Evolutionary conservation across 2,888 invertebrate genomes (phyloP), one percentile per base, ranked within the genome.

Genomic region (Amblyjoppa proteus): DNA sequence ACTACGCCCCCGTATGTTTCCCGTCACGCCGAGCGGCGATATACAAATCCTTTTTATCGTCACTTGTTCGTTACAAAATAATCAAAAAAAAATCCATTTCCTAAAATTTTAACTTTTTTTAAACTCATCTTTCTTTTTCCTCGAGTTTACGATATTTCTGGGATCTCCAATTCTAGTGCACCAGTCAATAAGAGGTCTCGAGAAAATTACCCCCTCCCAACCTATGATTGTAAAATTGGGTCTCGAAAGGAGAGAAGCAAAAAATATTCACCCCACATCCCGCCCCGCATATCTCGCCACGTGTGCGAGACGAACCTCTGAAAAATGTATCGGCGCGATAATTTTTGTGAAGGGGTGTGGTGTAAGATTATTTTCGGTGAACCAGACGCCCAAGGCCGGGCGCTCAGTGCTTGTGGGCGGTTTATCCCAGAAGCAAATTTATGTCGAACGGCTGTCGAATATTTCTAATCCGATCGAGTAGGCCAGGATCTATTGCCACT

Each of bases 341-440:
- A 71, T 34, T 75, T 75, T 61, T 49, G 20, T 28, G 45, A 51
- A 13, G 66, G 38, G 74, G 38, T 58, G 41, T 34, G 64, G 58
- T 13, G 25, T 5, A 45, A 28, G 76, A 56, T 61, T 76, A 76
- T 76, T 76, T 76, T 76, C 20, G 75, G 28, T 34, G 11, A 75
- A 38, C 61, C 74, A 74, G 74, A 74, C 74, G 31, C 28, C 20
- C 64, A 64, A 76, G 61, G 61, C 64, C 25, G 20, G 38, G 56
- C 38, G 28, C 56, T 28, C 25, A n/a, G 6, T 49, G n/a, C 45
- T 75, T 64, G 25, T 66, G 25, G 11, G 66, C 20, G 20, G 38
- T 34, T 0, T 20, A 71, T 53, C 2, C 34, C 13, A 20, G 20
- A 53, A 71, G 56, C 31, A 20, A 20, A 38, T 71, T 53, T 51